Evolutionary conservation across 2,888 invertebrate genomes (phyloP), one percentile per base, ranked within the genome.

Genomic region (Acronicta leporina): DNA sequence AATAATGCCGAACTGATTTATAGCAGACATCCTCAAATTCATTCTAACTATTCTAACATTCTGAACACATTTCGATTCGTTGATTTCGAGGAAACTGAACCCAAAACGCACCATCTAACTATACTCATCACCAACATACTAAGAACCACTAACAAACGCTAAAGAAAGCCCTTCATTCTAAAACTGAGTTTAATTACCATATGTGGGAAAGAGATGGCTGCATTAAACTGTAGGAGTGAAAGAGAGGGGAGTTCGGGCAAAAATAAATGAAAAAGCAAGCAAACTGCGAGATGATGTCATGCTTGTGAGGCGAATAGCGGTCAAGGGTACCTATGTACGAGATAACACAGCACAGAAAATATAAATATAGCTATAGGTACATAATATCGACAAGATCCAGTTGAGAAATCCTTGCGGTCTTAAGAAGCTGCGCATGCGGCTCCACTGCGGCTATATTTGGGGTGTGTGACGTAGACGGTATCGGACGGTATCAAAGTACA

Each of bases 311-410:
- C 88, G 86, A 80, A 92, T 92, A 89, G 91, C 90, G 93, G 93
- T 92, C 93, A 92, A 92, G 92, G 89, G 91, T 88, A n/a, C n/a
- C n/a, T n/a, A 86, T 81, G 81, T 82, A 77, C 74, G 44, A 77
- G 79, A 80, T 77, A 82, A 78, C 49, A 55, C 62, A 71, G 70
- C 72, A 46, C 52, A 69, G 69, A 68, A 73, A 61, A 68, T 40
- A 50, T 56, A 73, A 61, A 68, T 40, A 50, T 56, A 68, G 13
- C 46, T 52, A 56, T 5, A n/a, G n/a, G n/a, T n/a, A 38, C 44
- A 54, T 5, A 13, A 44, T 8, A 58, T 70, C 46, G 46, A 50
- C 50, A 41, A 16, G 27, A 42, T 52, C 38, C 53, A 64, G 59
- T 63, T 52, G 59, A 68, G 68, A 68, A 73, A 70, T 73, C 62